phyloP scores from a whole-genome alignment of 1,140 invertebrate genomes.

The Micrasema minimum region DNA sequence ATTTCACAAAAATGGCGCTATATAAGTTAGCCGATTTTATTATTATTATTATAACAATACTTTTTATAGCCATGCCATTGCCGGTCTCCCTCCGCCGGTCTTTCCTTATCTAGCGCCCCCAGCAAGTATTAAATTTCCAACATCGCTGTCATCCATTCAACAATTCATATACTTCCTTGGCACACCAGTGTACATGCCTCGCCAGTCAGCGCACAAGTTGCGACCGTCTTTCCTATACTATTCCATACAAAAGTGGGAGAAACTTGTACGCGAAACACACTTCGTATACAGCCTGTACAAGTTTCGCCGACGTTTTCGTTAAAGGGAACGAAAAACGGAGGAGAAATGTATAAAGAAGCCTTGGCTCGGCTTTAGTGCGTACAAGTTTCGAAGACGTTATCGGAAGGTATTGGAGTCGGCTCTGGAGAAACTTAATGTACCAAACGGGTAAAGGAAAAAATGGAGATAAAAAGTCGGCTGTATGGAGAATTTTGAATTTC shows the following conservation, averaged over 20 bases:
- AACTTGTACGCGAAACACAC: constrained; percentile 31
- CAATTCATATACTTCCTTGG: constrained; percentile 51
- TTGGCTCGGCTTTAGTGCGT: constrained; percentile 7
- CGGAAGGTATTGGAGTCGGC: not conserved
- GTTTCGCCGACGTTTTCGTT: constrained; percentile 38
- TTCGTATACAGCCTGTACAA: constrained; percentile 37
- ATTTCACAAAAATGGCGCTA: too few species aligned
- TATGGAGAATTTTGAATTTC: constrained; percentile 51
- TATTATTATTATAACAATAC: too few species aligned
- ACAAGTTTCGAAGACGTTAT: constrained; percentile 40
- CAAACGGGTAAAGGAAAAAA: constrained; percentile 50
- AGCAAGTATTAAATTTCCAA: constrained; percentile 42
- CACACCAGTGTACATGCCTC: constrained; percentile 42
- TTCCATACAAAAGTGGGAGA: not conserved
- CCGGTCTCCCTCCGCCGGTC: constrained; percentile 39
- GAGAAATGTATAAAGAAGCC: constrained; percentile 15
- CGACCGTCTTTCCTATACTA: not conserved
- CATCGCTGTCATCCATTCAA: constrained; percentile 52
- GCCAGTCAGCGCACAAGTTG: constrained; percentile 1
- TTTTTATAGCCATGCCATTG: constrained; percentile 42
- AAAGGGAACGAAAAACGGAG: not conserved
- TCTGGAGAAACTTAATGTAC: constrained; percentile 36
- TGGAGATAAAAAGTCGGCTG: constrained; percentile 48
- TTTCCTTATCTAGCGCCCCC: constrained; percentile 50
- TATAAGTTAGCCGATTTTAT: too few species aligned